Base-by-base conservation (phyloP, 1,140 invertebrate genomes). In the Agrilus planipennis region DNA sequence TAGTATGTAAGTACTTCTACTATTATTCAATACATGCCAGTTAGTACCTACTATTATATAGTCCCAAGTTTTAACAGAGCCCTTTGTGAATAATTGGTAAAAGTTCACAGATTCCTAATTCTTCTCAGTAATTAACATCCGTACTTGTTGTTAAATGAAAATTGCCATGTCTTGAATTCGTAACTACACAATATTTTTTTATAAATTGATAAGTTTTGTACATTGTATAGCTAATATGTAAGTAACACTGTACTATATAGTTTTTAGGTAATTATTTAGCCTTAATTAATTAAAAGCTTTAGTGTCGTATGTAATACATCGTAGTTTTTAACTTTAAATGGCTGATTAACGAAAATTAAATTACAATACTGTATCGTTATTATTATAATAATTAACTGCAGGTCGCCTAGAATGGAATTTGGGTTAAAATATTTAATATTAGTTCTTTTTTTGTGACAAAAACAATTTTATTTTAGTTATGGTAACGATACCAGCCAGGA, bases 141-240 rank as follows among this genome's bases (percentile, higher is more conserved):
- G 22, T 30, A 16, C n/a, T 32, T 41, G 22, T 34, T 45, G 41
- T 37, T 31, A 41, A 45, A 35, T 34, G 23, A 43, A 42, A 42
- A 28, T 38, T 48, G 41, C 38, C 42, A 43, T 25, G 32, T 32
- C 32, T 44, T 39, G 14, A 42, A 47, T 46, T 44, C 46, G 49
- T 31, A 52, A 47, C 25, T 53, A 54, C 50, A 45, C 47, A 54
- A 58, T 54, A 54, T 57, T 58, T 55, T 58, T 54, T 9, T 58
- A 58, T 55, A 50, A 54, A 46, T 51, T 44, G 45, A 53, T 58
- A 60, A 54, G 52, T 62, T 61, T 62, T 62, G 58, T 62, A 62
- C 57, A 60, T 62, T 62, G 54, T 62, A 58, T 53, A 60, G 49
- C 47, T 41, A 52, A 52, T 45, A 42, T 52, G 48, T 29, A 28